A percentile compares a stretch with the other conserved stretches of the same genome.
phyloP scores from a whole-genome alignment of 2,113 vertebrate species.

The Gnathonemus echidnorhynchus region DNA sequence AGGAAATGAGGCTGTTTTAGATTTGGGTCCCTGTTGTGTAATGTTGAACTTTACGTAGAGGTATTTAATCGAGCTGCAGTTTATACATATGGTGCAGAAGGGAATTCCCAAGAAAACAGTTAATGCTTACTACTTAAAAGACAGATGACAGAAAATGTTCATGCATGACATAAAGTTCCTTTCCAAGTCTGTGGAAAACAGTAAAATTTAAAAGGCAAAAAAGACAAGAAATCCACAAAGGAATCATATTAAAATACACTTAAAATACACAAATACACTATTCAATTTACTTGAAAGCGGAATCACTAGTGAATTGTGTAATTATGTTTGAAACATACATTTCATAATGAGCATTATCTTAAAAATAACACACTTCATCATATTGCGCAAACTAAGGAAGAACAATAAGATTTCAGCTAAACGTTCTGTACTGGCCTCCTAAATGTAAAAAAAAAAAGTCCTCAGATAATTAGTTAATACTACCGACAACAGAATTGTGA shows the following conservation, averaged over 20 bases:
- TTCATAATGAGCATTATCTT: not conserved
- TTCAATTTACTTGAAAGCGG: not conserved
- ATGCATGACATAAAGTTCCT: not conserved
- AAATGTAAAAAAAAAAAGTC: not conserved
- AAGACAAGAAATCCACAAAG: not conserved
- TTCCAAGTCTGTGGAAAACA: not conserved
- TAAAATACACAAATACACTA: not conserved
- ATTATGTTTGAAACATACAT: not conserved
- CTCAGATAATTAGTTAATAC: not conserved
- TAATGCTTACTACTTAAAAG: not conserved
- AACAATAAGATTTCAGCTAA: not conserved
- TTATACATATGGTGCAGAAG: not conserved
- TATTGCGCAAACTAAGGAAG: not conserved
- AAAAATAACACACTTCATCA: not conserved
- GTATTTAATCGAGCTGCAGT: not conserved
- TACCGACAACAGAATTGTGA: not conserved
- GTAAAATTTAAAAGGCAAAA: not conserved
- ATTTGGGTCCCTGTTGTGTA: not conserved
- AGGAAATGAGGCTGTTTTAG: not conserved
- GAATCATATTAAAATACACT: not conserved
- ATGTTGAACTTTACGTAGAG: not conserved
- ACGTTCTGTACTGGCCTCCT: not conserved
- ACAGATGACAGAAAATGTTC: not conserved
- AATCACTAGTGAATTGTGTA: not conserved
- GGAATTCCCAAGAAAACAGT: not conserved